Percentiles rank a stretch among this genome's conserved stretches.
These are phyloP conservation scores for Hippolais icterina DNA, from an alignment of 2,113 vertebrate genomes.

Conservation along the genomic window DNA sequence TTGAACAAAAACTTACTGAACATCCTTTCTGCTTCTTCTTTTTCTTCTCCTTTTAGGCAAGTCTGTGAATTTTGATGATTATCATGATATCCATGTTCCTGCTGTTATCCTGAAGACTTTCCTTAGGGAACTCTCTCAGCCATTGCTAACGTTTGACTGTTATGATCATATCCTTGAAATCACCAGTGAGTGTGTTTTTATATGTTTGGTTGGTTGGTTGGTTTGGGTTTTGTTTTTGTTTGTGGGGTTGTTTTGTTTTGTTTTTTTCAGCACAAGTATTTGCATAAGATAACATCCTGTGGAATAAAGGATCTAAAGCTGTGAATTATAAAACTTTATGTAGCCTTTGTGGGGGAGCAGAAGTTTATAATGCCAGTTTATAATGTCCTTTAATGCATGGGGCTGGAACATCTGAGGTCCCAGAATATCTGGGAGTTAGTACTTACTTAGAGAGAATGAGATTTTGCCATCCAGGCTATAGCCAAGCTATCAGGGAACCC, in stretches of 20 bases:
- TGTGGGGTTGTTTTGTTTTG: not conserved
- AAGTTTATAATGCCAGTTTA: not conserved
- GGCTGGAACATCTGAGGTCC: not conserved
- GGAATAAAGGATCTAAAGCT: not conserved
- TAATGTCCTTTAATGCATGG: not conserved
- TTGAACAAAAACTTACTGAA: not conserved
- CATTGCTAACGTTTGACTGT: conserved; percentile 80
- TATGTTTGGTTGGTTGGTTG: not conserved
- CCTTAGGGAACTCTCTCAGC: conserved; percentile 85
- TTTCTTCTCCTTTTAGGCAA: conserved; percentile 75
- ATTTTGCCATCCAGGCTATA: not conserved
- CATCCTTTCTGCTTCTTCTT: not conserved
- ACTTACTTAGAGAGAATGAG: not conserved
- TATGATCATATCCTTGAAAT: conserved; percentile 78
- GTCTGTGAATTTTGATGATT: conserved; percentile 79
- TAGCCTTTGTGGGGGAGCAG: not conserved
- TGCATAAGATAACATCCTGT: not conserved
- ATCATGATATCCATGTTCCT: conserved; percentile 77
- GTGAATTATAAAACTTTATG: not conserved
- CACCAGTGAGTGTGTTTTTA: conserved; percentile 71
- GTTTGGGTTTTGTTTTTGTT: not conserved
- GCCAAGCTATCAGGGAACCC: not conserved
- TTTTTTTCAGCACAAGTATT: not conserved
- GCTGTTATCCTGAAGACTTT: conserved; percentile 88
- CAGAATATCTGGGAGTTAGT: not conserved